Evolutionary conservation across 2,797 vertebrate genomes (phyloP).

Genomic region (Apogon hyalosoma): DNA sequence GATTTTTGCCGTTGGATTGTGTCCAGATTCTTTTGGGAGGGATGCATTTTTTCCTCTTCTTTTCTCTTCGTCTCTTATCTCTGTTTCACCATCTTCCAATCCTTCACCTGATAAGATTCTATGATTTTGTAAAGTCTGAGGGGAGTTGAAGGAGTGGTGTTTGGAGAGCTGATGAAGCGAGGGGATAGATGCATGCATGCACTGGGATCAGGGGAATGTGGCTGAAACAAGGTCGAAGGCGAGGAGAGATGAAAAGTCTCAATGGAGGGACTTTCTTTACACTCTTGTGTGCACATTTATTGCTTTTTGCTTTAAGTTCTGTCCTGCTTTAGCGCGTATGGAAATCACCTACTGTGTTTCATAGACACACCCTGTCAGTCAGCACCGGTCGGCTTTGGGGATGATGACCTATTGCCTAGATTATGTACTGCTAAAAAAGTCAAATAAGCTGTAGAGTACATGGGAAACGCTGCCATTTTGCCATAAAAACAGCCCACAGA

Average conservation of each 20-base stretch:
- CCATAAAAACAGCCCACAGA: slow-evolving; percentile 8
- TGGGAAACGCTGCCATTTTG: slow-evolving; percentile 13
- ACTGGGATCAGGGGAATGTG: slow-evolving; percentile 48
- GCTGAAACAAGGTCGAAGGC: slow-evolving; percentile 45
- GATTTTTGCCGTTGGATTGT: slow-evolving; percentile 86
- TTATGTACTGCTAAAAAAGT: slow-evolving; percentile 23
- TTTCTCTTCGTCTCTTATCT: slow-evolving; percentile 46
- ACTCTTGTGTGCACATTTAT: slow-evolving; percentile 46
- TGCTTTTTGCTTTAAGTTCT: slow-evolving; percentile 52
- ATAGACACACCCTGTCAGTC: slow-evolving; percentile 52
- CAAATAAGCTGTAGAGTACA: slow-evolving; percentile 11
- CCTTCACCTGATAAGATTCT: slow-evolving; percentile 58
- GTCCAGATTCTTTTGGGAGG: slow-evolving; percentile 82
- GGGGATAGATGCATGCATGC: slow-evolving; percentile 49
- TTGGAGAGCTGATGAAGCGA: slow-evolving; percentile 46
- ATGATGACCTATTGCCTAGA: slow-evolving; percentile 48
- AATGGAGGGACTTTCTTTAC: slow-evolving; percentile 63
- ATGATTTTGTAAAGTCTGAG: slow-evolving; percentile 49
- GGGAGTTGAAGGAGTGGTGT: slow-evolving; percentile 58
- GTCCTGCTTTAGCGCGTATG: slow-evolving; percentile 46
- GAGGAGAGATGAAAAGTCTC: slow-evolving; percentile 46
- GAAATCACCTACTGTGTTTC: slow-evolving; percentile 68
- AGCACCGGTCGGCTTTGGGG: slow-evolving; percentile 12
- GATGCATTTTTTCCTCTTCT: slow-evolving; percentile 58
- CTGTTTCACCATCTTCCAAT: slow-evolving; percentile 56